A percentile compares a stretch with the other conserved stretches of the same genome.
These are phyloP conservation scores for Notodonta ziczac DNA, from an alignment of 2,888 invertebrate genomes.

Conservation along the genomic window DNA sequence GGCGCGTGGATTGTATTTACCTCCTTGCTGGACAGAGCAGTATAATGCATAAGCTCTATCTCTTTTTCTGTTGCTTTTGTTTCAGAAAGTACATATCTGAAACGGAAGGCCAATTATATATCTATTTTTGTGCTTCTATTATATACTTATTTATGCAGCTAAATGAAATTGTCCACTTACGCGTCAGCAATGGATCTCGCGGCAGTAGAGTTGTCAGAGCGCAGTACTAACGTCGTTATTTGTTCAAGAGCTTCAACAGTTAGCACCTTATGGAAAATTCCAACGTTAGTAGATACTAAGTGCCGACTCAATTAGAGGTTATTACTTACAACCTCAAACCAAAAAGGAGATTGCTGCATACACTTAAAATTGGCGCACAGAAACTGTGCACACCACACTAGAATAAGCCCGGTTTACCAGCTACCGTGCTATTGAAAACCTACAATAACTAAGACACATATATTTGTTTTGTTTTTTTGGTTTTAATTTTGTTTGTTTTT, in stretches of 20 bases:
- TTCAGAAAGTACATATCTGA: constrained; percentile 67
- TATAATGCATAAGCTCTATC: constrained; percentile 54
- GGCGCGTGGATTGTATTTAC: constrained; percentile 30
- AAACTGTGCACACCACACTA: no score
- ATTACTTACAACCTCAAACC: no score
- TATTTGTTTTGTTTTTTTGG: no score
- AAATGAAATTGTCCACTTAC: constrained; percentile 54
- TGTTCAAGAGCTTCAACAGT: constrained; percentile 56
- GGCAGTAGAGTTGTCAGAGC: constrained; percentile 46
- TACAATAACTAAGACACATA: no score
- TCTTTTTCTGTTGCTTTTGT: constrained; percentile 44
- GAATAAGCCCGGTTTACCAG: no score
- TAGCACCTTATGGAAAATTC: constrained; percentile 41
- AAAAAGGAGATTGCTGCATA: no score
- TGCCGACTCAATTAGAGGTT: no score
- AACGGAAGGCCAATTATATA: constrained; percentile 20
- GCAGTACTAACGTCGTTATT: constrained; percentile 57
- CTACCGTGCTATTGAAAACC: no score
- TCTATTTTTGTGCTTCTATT: not conserved
- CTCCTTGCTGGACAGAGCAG: constrained; percentile 54
- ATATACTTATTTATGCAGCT: not conserved
- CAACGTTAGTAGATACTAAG: not conserved
- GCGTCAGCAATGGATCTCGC: constrained; percentile 58
- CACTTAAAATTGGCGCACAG: no score
- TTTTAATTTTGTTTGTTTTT: no score